Base-by-base conservation (phyloP, 1,140 invertebrate genomes). In the Danaus plexippus region DNA sequence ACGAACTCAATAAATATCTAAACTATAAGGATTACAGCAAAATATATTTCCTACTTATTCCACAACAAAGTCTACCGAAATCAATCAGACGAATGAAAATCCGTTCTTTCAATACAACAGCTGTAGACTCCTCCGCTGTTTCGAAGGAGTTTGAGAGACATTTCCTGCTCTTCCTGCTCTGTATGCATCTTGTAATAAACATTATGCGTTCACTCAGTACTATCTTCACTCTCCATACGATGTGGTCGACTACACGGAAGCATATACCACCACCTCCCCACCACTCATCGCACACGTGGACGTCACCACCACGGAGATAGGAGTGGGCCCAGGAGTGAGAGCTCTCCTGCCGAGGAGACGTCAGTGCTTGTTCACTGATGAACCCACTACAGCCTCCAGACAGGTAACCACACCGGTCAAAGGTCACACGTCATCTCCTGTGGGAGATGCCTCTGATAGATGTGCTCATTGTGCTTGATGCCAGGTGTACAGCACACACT, bases 151-250 rank as follows among this genome's bases (percentile, higher is more conserved):
- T 15, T 15, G 15, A 15, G 15, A 1, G 15, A 15, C 15, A 0
- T 32, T 32, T 6, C 5, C 22, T 6, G 22, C 22, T 6, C 22
- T 32, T 32, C 5, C 22, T 32, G 22, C 22, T 32, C 22, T 32
- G 1, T 32, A 32, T 32, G 2, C 7, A 32, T 32, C 22, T 32
- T 8, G 7, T 3, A 3, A 32, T 32, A 32, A 32, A 32, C 7
- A 59, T 52, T 59, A 43, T 11, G 10, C 50, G 7, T 45, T 9
- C 44, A 61, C 51, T 7, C 67, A 91, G 89, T 89, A 89, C 64
- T 90, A 89, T 73, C 54, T 89, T 0, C 90, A 91, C 68, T 90
- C 89, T 0, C 84, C 89, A 15, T 87, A 88, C 53, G 90, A 91
- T 47, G 71, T 90, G 6, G 71, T 85, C 9, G 88, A 90, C 52